Evolutionary conservation across 2,113 vertebrate genomes (phyloP).

Genomic region (Notarius quadriscutis): DNA sequence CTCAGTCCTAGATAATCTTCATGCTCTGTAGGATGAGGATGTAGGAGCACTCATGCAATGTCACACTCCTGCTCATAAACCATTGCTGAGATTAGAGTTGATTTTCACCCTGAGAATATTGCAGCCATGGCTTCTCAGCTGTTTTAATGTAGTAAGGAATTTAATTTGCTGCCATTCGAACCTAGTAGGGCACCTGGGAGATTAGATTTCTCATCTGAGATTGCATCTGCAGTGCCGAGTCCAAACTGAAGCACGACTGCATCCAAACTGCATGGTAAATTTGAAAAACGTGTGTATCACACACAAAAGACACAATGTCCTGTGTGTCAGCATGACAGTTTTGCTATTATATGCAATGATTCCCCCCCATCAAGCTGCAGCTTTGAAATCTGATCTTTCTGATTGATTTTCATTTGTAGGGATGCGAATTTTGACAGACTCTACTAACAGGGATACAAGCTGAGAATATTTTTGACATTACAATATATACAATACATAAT

Average conservation of each 20-base stretch:
- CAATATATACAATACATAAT: not conserved
- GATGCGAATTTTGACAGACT: not conserved
- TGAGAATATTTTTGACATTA: not conserved
- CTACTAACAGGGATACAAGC: not conserved
- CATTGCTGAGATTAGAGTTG: slow-evolving; percentile 20
- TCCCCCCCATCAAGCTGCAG: not conserved
- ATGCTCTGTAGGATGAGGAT: not conserved
- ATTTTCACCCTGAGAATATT: slow-evolving; percentile 30
- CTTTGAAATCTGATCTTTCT: not conserved
- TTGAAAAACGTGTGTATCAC: not conserved
- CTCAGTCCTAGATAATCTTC: not conserved
- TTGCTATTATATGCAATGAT: not conserved
- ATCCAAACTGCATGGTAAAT: not conserved
- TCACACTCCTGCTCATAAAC: not conserved
- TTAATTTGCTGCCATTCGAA: not conserved
- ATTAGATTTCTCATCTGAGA: slow-evolving; percentile 23
- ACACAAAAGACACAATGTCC: not conserved
- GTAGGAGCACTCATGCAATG: not conserved
- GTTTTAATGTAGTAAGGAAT: slow-evolving; percentile 27
- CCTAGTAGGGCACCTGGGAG: not conserved
- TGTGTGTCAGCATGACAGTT: not conserved
- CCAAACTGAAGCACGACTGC: not conserved
- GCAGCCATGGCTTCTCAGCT: not conserved
- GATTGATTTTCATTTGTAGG: not conserved
- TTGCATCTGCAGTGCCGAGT: not conserved